Evolutionary conservation across 2,888 invertebrate genomes (phyloP), one percentile per base, ranked within the genome.

Genomic region (Drosophila birchii): DNA sequence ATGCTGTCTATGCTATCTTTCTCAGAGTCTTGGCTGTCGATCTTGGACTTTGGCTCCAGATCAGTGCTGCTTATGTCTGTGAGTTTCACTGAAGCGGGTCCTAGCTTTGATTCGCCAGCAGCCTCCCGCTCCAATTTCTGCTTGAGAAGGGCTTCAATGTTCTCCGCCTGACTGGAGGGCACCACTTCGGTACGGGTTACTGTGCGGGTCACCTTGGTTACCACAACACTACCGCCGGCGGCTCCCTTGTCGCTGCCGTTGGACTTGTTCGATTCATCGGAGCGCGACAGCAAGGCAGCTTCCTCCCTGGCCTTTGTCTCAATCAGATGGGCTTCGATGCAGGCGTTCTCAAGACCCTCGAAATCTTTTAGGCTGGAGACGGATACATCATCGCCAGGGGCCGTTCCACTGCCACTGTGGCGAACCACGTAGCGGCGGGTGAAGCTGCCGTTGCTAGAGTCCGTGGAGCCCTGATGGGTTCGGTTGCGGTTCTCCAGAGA

Each of bases 351-450:
- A 3, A 98, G 92, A 0, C 97, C 96, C 93, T 98, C 98, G 91
- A 98, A 98, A 91, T 98, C 98, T 91, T 97, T 97, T 26, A 98
- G 93, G 45, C 98, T 98, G 9, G 96, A 96, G 34, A 96, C 93
- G 3, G 97, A 97, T 49, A 97, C 94, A 90, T 98, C 97, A 91
- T 98, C 98, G 4, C 95, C 95, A 3, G 85, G 91, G 4, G 75
- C 84, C 32, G 86, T 79, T 0, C 88, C 90, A 53, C 84, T 88
- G 83, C 95, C 96, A 88, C 95, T 96, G 86, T 95, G 95, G 79
- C 95, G 95, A 11, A 95, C 93, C 67, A 94, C 92, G 80, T 96
- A 96, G 59, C 96, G 93, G 60, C 95, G 94, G n/a, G 96, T 96
- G 69, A 96, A 94, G 82, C 97, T 97, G 9, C 96, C 96, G 88